phyloP scores from a whole-genome alignment of 1,140 invertebrate genomes.

The Potamilus streckersoni region DNA sequence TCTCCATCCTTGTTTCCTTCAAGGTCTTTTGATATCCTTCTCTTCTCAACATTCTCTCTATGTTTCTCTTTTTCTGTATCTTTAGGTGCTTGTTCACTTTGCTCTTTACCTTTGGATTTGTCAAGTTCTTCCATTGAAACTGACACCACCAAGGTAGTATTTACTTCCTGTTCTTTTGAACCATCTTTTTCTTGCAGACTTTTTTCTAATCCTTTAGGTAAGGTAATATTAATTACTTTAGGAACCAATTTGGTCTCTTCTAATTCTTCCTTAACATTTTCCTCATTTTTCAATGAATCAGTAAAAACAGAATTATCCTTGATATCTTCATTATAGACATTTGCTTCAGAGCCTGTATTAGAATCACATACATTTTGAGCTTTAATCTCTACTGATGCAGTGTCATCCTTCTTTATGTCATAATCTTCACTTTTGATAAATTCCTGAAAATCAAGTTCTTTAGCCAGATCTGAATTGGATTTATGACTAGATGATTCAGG shows the following conservation, averaged over 20 bases:
- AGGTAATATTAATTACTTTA: background rate
- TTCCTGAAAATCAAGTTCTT: background rate
- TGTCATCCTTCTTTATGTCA: background rate
- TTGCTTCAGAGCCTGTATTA: background rate
- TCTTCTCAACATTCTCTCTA: background rate
- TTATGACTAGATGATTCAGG: too few relatives aligned
- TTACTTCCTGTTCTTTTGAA: too few relatives aligned
- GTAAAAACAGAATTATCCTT: background rate
- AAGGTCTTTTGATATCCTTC: background rate
- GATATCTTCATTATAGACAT: background rate
- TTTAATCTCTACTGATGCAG: background rate
- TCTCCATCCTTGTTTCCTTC: slow-evolving; percentile 1
- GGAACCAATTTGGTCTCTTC: background rate
- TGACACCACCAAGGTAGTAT: too few relatives aligned
- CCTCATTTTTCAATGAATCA: background rate
- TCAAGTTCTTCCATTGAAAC: background rate
- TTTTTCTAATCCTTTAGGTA: too few relatives aligned
- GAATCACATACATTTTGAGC: slow-evolving; percentile 2
- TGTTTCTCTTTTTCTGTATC: slow-evolving; percentile 7
- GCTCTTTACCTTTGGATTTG: background rate
- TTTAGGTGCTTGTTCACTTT: background rate
- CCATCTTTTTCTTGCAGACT: too few relatives aligned
- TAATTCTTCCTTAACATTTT: background rate
- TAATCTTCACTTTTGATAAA: background rate
- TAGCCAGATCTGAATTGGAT: background rate